Evolutionary conservation across 2,113 vertebrate genomes (phyloP).

Genomic region (Argyrosomus japonicus): DNA sequence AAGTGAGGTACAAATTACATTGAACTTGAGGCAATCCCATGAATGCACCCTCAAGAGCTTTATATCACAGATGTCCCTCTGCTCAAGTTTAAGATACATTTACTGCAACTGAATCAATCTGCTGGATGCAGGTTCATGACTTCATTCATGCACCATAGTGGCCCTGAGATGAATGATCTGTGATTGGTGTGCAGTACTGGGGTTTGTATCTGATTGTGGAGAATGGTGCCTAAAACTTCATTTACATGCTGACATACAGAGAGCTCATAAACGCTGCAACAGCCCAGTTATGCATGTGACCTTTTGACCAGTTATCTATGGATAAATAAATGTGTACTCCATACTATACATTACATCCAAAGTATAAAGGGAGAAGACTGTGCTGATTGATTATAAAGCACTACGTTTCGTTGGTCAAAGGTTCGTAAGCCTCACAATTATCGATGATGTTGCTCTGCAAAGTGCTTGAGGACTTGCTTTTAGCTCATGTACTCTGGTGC

Average conservation of each 20-base stretch:
- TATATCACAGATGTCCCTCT: background rate
- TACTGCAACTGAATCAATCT: conserved; percentile 24
- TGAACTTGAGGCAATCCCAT: conserved; percentile 11
- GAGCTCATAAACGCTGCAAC: background rate
- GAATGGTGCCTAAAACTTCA: background rate
- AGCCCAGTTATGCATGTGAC: background rate
- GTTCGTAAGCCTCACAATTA: background rate
- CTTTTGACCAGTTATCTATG: background rate
- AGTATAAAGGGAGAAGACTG: background rate
- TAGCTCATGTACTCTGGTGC: no score
- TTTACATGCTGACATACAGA: background rate
- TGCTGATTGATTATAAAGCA: background rate
- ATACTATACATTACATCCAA: no score
- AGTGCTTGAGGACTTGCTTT: background rate
- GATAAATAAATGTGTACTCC: no score
- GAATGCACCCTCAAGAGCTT: conserved; percentile 19
- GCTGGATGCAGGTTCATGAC: background rate
- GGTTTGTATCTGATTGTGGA: no score
- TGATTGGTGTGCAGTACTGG: background rate
- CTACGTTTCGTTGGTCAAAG: no score
- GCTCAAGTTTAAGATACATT: conserved; percentile 10
- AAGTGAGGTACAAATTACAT: conserved; percentile 12
- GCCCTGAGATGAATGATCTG: background rate
- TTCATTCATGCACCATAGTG: background rate
- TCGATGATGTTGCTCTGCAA: no score